Base-by-base conservation (phyloP, 2,888 invertebrate genomes). In the Euproctis similis region DNA sequence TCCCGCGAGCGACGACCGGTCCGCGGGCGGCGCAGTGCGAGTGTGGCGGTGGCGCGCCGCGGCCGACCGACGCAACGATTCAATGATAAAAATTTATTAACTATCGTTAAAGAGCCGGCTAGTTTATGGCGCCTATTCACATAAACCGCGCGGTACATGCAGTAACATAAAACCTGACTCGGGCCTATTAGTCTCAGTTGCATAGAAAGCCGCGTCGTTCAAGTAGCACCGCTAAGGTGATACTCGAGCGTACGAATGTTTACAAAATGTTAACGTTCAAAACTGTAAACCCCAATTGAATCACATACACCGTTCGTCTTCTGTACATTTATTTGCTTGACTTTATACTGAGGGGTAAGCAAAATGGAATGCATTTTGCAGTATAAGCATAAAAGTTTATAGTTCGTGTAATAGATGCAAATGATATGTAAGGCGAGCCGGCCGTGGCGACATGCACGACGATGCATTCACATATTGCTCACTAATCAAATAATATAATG, bases 161-260 rank as follows among this genome's bases (percentile, higher is more conserved):
- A 53, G 70, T 61, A 51, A 67, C 72, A 73, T 74, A 73, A 78
- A 75, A 72, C 61, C 61, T 49, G 53, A 42, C 53, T 44, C 57
- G 58, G 63, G 67, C 68, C 63, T 73, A 87, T 87, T 87, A 86
- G 86, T 85, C 85, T 88, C 86, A 85, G 89, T 88, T 53, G 64
- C 63, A 65, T 59, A 42, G 48, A n/a, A n/a, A n/a, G n/a, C n/a
- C 38, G 50, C 48, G 56, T 37, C 42, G 53, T 60, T 61, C 61
- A 57, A 61, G 59, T 51, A 44, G 47, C 57, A 38, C 44, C 43
- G 44, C 53, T 62, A 52, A 60, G 63, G 49, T 52, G 58, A 61
- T 59, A 58, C 59, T 57, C 35, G 30, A 46, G 36, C 47, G 50
- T 46, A 52, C 44, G 38, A 51, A 51, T 50, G 58, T 53, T 57